Percentiles rank a stretch among this genome's conserved stretches.
phyloP scores from a whole-genome alignment of 2,888 invertebrate species.

The Drosophila differens region DNA sequence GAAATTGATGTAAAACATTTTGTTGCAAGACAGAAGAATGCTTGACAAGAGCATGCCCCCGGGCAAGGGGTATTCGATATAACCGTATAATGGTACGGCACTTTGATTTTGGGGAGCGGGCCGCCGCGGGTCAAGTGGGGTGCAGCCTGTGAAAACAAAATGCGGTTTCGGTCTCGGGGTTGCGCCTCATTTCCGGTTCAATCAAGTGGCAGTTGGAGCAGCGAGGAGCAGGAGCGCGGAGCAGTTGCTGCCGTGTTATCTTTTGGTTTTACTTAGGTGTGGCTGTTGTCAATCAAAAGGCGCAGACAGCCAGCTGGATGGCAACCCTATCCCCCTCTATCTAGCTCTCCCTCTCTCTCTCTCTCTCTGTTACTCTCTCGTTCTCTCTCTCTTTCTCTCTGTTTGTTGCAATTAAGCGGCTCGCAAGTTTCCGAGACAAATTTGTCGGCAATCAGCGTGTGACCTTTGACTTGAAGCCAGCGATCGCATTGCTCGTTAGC shows the following conservation, averaged over 20 bases:
- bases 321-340: slow-evolving; percentile 2
- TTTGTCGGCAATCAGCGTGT: slow-evolving; percentile 71
- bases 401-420: slow-evolving; percentile 71
- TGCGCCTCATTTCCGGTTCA: slow-evolving; percentile 77
- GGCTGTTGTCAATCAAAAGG: slow-evolving; percentile 77
- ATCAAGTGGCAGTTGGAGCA: slow-evolving; percentile 53
- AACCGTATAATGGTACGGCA: slow-evolving; percentile 51
- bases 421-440: slow-evolving; percentile 71
- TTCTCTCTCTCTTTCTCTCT: not conserved
- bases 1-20: slow-evolving; percentile 77
- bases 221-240: slow-evolving; percentile 11
- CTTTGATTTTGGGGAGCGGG: slow-evolving; percentile 69
- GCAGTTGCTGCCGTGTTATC: slow-evolving; percentile 17
- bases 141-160: slow-evolving; percentile 77
- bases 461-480: slow-evolving; percentile 70
- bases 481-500: slow-evolving; percentile 70
- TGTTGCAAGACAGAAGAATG: slow-evolving; percentile 30
- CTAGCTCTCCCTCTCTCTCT: not conserved
- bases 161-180: slow-evolving; percentile 24
- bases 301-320: slow-evolving; percentile 63
- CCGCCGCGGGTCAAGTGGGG: slow-evolving; percentile 71
- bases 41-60: slow-evolving; percentile 40
- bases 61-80: slow-evolving; percentile 37
- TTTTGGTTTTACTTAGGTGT: slow-evolving; percentile 70
- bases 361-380: not conserved